Base-by-base conservation (phyloP, 2,888 invertebrate species). In the Sarcophaga carnaria region DNA sequence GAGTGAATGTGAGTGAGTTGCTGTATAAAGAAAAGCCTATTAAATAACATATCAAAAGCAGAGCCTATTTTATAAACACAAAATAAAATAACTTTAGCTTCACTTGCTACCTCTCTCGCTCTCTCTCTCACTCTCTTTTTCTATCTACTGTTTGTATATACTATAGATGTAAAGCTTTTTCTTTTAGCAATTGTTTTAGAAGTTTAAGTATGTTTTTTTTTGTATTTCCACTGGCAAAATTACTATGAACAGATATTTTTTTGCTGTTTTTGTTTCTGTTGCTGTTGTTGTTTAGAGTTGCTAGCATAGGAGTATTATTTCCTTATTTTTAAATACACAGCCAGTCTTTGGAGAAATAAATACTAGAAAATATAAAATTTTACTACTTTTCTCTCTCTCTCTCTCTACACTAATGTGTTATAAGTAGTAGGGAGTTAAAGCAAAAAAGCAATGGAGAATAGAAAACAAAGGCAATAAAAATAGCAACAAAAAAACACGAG, bases 21-120 rank as follows among this genome's bases (percentile, higher is more conserved):
- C 22, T 37, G 5, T 45, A 59, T 27, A 27, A 59, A 62, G 78
- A 74, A 69, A 83, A 70, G 75, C 83, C 86, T 87, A 86, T 83
- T 87, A 81, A 84, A 81, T 71, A 81, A 80, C 78, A 83, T 75
- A 84, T 83, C 78, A 81, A 75, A 67, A 75, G 63, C 77, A 83
- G 70, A 82, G 75, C 74, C 70, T 70, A 54, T 63, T 22, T 22
- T n/a, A 69, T 62, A 78, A 45, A 59, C 20, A 71, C 63, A 54
- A 59, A 63, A 25, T 37, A 37, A 37, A 37, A 37, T 0, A 37
- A 37, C 37, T 37, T 37, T 37, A 37, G 37, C 37, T 37, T 37
- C 37, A 10, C 49, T 25, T 0, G 10, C 37, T 10, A 2, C 10
- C 10, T 37, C 27, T n/a, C n/a, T 59, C 27, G 0, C 27, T 12